A percentile compares a stretch with the other conserved stretches of the same genome.
phyloP scores from a whole-genome alignment of 1,140 invertebrate genomes.

The Sitophilus oryzae region DNA sequence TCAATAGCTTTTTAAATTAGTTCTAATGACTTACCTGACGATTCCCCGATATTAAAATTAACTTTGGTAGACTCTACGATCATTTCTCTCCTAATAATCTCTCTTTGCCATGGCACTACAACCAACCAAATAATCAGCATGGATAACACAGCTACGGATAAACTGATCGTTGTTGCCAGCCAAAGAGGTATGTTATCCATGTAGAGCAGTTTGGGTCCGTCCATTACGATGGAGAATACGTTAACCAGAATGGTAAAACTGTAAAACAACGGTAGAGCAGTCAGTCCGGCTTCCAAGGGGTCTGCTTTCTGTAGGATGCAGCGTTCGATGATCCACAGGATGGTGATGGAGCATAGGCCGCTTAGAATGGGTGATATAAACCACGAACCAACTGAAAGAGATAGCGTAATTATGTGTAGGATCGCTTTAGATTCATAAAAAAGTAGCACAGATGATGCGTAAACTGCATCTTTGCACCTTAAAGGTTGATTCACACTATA shows the following conservation, averaged over 20 bases:
- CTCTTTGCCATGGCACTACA: slow-evolving; percentile 76
- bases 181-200: slow-evolving; percentile 86
- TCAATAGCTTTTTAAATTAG: slow-evolving; percentile 4
- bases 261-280: slow-evolving; percentile 86
- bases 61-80: slow-evolving; percentile 44
- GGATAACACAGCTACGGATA: slow-evolving; percentile 60
- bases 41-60: slow-evolving; percentile 63
- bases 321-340: slow-evolving; percentile 76
- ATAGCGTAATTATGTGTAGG: no score
- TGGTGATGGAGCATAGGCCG: slow-evolving; percentile 77
- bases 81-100: slow-evolving; percentile 51
- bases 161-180: slow-evolving; percentile 68
- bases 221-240: slow-evolving; percentile 85
- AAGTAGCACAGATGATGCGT: no score
- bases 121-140: slow-evolving; percentile 68
- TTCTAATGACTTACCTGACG: slow-evolving; percentile 50
- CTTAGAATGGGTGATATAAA: slow-evolving; percentile 93
- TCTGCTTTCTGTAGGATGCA: slow-evolving; percentile 74
- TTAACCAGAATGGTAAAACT: slow-evolving; percentile 88
- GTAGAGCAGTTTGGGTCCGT: slow-evolving; percentile 84
- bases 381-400: slow-evolving; percentile 88
- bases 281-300: slow-evolving; percentile 79
- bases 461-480: background rate
- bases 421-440: no score
- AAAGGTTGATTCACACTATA: no score